Base-by-base conservation (phyloP, 2,113 vertebrate species). In the Ceyx margarethae region DNA sequence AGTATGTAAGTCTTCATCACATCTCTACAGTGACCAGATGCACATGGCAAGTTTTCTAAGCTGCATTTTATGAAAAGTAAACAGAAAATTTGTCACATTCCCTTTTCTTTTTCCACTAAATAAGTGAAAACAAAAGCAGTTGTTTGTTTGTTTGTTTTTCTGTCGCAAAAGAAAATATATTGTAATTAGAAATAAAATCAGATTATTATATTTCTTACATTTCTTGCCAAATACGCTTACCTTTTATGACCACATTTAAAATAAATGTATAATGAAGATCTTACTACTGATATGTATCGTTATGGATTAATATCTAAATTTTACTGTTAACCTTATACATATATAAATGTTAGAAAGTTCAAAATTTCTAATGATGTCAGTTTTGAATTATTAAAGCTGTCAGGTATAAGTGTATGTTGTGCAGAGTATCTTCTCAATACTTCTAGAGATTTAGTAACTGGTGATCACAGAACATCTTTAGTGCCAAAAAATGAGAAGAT, bases 391-490 rank as follows among this genome's bases (percentile, higher is more conserved):
- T 69, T 85, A 29, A 6, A 5, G 9, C 73, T 92, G 71, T 69
- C 66, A 87, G 15, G 35, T 80, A 28, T 20, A 46, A 65, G 33
- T 33, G 11, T 16, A 42, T 53, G n/a, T 31, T 81, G 37, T 37
- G 37, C 67, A 68, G 66, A 71, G 28, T 51, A 42, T 13, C 3
- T 85, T 81, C 33, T 42, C 35, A 62, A 15, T 82, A 40, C 10
- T 65, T 6, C 28, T 80, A 87, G 42, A 87, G 75, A 92, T 91
- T 91, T 87, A 94, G 58, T 85, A 85, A 92, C 75, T 89, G 72
- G 10, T 69, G 56, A 85, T 31, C 73, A 35, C 9, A 80, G 67
- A 74, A 73, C 11, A 73, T 62, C 29, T 56, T 62, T 40, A 69
- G 50, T 79, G 74, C 50, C 91, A 87, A 87, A 89, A 92, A 68